Base-by-base conservation (phyloP, 2,113 vertebrate genomes). In the Urocolius indicus region DNA sequence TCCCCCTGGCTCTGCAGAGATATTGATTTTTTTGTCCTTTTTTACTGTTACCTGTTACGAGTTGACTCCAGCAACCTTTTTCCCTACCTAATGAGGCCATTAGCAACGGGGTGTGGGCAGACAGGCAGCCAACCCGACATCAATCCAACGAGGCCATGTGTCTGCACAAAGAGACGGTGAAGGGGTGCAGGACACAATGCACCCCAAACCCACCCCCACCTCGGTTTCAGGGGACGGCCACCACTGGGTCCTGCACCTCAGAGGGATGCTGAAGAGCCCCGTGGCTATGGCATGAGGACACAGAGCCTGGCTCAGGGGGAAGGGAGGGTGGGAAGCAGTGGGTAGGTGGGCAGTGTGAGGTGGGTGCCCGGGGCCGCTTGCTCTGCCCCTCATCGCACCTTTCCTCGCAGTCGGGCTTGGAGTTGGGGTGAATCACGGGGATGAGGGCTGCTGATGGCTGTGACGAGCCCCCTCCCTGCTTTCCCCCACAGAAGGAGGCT, bases 11-110 rank as follows among this genome's bases (percentile, higher is more conserved):
- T 34, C 95, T 75, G 82, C 65, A 13, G 63, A 94, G 72, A 54
- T 30, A 93, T 78, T 4, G 66, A 94, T 84, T 86, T 71, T 36
- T 58, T 69, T 79, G 79, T 27, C 38, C 38, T 41, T 51, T 90
- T 89, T 92, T 82, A 27, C 66, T 76, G 22, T 73, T 90, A 41
- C 36, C 12, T 55, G 41, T 59, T 77, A 91, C 49, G 84, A 97
- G 85, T 89, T 62, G 89, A 10, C 91, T 95, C 12, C 49, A 90
- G 88, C 72, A 74, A 41, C 51, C 77, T 57, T 88, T 91, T 86
- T 71, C 68, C 95, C 66, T 94, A 87, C 87, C 81, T 80, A 95
- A 94, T 54, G 86, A 96, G 91, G 94, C 96, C 94, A 89, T 94
- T 93, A 88, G 83, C 11, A 24, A 5, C 3, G 41, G 75, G 74